Base-by-base conservation (phyloP, 2,113 vertebrate species). In the Calidris pygmaea region DNA sequence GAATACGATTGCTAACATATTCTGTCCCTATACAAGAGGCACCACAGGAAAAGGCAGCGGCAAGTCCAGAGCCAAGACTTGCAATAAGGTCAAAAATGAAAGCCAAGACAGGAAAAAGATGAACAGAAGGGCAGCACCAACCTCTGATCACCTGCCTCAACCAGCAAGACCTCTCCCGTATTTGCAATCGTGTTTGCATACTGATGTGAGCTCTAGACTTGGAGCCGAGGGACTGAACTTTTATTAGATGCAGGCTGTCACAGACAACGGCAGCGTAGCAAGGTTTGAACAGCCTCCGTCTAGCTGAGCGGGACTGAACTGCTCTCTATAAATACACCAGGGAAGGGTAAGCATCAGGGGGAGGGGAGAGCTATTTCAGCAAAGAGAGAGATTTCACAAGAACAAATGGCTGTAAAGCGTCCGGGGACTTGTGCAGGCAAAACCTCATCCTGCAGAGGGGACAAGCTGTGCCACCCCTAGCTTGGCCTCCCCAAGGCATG, bases 401-500 rank as follows among this genome's bases (percentile, higher is more conserved):
- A 92, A 32, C 53, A 85, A 87, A 79, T 8, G 53, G 62, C 26
- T 73, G 30, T 14, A 21, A 66, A 74, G 34, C 1, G 0, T 11
- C 12, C 1, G 0, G 13, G 30, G 9, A 43, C 2, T 2, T 0
- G 3, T 34, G 29, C 37, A 52, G 76, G 41, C 21, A 32, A 83
- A 83, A 78, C 22, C n/a, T 30, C 1, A 7, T 50, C 24, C 67
- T 37, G 72, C 45, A 24, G 50, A 45, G 27, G 55, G 43, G n/a
- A 65, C 23, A 82, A 70, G 59, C 37, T 66, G 27, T 84, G 43
- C 20, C 7, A 1, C 10, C 30, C 9, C 30, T 5, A 3, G 19
- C 52, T 45, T 5, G 2, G n/a, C 6, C 41, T 47, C 39, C 19
- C 29, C 0, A 1, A 1, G 47, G 10, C 8, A 0, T 2, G 13